A percentile compares a stretch with the other conserved stretches of the same genome.
These are phyloP conservation scores for Pachliopta kotzebuea DNA, from an alignment of 2,888 invertebrate species.

Conservation along the genomic window DNA sequence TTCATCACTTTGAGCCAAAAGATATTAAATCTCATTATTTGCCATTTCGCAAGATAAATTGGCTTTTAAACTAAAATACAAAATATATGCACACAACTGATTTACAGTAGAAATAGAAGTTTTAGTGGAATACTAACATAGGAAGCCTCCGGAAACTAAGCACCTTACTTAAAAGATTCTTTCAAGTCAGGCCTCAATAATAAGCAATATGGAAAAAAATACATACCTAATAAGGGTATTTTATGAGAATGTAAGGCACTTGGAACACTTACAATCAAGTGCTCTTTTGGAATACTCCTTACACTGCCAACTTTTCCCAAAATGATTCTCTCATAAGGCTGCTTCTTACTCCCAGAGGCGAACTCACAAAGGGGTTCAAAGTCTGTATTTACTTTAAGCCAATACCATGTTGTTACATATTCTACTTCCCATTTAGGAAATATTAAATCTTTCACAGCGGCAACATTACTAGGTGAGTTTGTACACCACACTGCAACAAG, in stretches of 20 bases:
- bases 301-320: constrained; percentile 60
- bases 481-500: constrained; percentile 96
- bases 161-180: too few relatives aligned
- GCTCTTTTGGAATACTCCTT: constrained; percentile 62
- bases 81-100: too few relatives aligned
- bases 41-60: too few relatives aligned
- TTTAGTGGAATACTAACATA: too few relatives aligned
- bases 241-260: constrained; percentile 97
- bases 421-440: constrained; percentile 89
- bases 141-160: too few relatives aligned
- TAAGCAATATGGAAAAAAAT: too few relatives aligned
- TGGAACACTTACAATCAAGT: constrained; percentile 90
- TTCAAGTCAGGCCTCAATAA: too few relatives aligned
- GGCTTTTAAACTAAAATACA: too few relatives aligned
- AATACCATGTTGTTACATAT: constrained; percentile 88
- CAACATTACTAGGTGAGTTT: constrained; percentile 87
- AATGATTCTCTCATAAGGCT: constrained; percentile 92
- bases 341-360: constrained; percentile 85
- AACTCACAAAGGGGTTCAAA: constrained; percentile 86
- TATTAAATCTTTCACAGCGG: constrained; percentile 84
- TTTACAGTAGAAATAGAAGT: too few relatives aligned
- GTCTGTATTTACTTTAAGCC: constrained; percentile 90
- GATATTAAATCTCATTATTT: too few relatives aligned
- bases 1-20: too few relatives aligned
- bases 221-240: constrained; percentile 88